phyloP scores from a whole-genome alignment of 1,140 invertebrate species.

The Bathynomus jamesi region DNA sequence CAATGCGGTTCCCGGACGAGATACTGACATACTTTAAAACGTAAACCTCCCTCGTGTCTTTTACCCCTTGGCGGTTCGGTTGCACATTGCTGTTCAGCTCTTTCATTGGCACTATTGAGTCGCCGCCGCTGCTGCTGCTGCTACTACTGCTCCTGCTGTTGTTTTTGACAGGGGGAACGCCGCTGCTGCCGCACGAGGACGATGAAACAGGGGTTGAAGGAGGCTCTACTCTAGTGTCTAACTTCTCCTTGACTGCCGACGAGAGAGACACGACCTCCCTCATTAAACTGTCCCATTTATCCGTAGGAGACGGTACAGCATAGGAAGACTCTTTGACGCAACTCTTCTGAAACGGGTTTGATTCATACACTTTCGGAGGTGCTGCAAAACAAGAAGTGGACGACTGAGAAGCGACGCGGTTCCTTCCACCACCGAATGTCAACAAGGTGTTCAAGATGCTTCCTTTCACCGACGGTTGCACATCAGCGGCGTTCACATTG shows the following conservation, averaged over 20 bases:
- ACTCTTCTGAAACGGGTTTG: neutral
- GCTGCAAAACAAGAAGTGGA: too few relatives aligned
- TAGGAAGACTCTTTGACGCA: neutral
- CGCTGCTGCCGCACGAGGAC: neutral
- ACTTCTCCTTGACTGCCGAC: neutral
- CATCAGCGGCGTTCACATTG: too few relatives aligned
- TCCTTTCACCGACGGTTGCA: neutral
- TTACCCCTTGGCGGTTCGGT: neutral
- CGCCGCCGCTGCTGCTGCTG: neutral
- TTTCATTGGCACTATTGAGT: neutral
- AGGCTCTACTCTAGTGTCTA: neutral
- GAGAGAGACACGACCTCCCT: neutral
- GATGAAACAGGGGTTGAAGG: too few relatives aligned
- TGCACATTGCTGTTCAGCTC: neutral
- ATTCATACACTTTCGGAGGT: too few relatives aligned
- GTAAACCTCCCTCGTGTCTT: neutral
- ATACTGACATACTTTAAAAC: neutral
- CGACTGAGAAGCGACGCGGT: neutral
- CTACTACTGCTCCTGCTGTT: too few relatives aligned
- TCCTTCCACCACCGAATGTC: neutral
- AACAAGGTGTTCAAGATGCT: neutral
- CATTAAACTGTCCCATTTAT: neutral
- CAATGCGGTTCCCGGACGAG: neutral
- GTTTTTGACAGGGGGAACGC: too few relatives aligned
- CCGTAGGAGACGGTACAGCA: too few relatives aligned